A percentile compares a stretch with the other conserved stretches of the same genome.
These are phyloP conservation scores for Thaumetopoea pityocampa DNA, from an alignment of 1,140 invertebrate species.

Conservation along the genomic window DNA sequence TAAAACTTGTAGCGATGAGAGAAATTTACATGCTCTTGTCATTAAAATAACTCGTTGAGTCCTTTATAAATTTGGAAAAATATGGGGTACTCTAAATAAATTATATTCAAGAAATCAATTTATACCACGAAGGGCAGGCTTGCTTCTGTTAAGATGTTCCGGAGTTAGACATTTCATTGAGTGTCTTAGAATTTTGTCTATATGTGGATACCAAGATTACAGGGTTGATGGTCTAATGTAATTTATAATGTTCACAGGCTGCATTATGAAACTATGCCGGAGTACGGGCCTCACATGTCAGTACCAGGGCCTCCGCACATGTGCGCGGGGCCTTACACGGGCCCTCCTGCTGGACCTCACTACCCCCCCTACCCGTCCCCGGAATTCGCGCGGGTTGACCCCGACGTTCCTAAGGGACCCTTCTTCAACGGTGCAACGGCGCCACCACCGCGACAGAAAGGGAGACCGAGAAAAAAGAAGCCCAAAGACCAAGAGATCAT, in stretches of 20 bases:
- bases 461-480: conserved; percentile 93
- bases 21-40: no score
- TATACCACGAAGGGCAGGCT: no score
- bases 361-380: conserved; percentile 69
- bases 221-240: no score
- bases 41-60: no score
- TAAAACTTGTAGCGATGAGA: no score
- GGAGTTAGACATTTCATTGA: no score
- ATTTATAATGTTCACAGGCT: conserved; percentile 73
- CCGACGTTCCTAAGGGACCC: conserved; percentile 85
- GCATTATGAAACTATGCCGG: conserved; percentile 86
- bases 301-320: conserved; percentile 79
- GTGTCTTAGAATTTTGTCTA: no score
- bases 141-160: no score
- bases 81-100: no score
- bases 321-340: conserved; percentile 76
- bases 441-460: conserved; percentile 90
- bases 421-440: conserved; percentile 74
- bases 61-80: no score
- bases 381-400: conserved; percentile 76
- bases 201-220: no score
- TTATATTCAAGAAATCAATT: no score
- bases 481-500: conserved; percentile 90
- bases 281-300: conserved; percentile 69
- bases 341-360: conserved; percentile 74